Conservation (phyloP, 2,888 invertebrate species). For the Spatulosminthurus flaviceps region DNA sequence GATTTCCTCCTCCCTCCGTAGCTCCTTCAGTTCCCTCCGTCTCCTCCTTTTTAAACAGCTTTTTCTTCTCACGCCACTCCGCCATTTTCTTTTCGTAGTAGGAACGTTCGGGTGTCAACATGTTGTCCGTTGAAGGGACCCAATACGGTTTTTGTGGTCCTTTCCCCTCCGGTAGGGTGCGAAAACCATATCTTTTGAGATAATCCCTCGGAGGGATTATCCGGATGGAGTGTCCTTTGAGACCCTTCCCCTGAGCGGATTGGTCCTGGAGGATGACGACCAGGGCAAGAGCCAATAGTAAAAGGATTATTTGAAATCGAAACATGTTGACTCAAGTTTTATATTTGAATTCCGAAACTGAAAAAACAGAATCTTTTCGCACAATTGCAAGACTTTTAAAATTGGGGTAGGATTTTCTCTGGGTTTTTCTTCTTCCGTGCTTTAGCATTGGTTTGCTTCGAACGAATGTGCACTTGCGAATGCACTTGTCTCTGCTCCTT, state of each 20-base stretch:
- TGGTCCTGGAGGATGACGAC: neutral
- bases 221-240: neutral
- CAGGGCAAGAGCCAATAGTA: neutral
- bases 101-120: neutral
- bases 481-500: too few species aligned
- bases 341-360: too few species aligned
- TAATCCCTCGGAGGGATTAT: neutral
- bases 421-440: too few species aligned
- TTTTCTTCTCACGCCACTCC: neutral
- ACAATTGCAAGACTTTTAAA: too few species aligned
- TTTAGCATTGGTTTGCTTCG: too few species aligned
- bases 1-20: too few species aligned
- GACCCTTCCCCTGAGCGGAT: neutral
- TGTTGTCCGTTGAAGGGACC: neutral
- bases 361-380: too few species aligned
- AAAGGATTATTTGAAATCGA: neutral
- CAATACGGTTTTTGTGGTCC: neutral
- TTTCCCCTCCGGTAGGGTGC: neutral
- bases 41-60: neutral
- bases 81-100: conserved; percentile 3
- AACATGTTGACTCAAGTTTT: neutral
- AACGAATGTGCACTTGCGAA: too few species aligned
- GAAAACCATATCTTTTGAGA: neutral
- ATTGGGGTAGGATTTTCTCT: too few species aligned
- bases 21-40: too few species aligned